Evolutionary conservation across 2,888 invertebrate genomes (phyloP).

Genomic region (Clepsis dumicolana): DNA sequence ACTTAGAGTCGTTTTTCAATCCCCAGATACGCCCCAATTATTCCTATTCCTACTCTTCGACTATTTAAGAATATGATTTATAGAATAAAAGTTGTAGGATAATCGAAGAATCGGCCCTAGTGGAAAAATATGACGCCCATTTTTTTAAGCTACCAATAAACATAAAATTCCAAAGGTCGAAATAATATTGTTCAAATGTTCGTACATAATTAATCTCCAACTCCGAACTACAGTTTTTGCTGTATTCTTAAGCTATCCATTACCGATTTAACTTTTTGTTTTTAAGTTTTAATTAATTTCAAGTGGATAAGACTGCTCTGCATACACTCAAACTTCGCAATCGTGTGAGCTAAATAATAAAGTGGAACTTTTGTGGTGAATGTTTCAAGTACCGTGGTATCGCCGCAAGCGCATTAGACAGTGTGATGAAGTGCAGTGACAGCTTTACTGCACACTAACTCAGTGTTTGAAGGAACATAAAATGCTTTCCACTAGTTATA

Average conservation of each 20-base stretch:
- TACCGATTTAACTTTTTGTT: no score
- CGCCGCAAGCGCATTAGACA: background rate
- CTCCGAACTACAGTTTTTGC: background rate
- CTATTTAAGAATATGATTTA: no score
- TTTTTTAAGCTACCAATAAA: no score
- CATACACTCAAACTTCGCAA: background rate
- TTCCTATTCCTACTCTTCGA: no score
- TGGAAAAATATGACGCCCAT: no score
- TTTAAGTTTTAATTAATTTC: background rate
- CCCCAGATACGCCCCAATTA: no score
- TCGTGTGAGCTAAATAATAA: background rate
- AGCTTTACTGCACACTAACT: constrained; percentile 6
- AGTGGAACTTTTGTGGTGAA: background rate
- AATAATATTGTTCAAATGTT: no score
- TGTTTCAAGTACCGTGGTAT: background rate
- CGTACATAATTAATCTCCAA: background rate
- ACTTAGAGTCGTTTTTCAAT: no score
- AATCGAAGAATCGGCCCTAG: no score
- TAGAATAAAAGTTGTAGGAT: no score
- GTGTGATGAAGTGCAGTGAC: constrained; percentile 6
- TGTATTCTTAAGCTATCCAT: background rate
- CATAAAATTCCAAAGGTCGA: no score
- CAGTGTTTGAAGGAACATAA: background rate
- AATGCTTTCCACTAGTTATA: background rate
- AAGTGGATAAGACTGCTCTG: background rate